These are phyloP conservation scores for Chaenogobius annularis DNA, from an alignment of 2,113 vertebrate genomes.

Conservation along the genomic window DNA sequence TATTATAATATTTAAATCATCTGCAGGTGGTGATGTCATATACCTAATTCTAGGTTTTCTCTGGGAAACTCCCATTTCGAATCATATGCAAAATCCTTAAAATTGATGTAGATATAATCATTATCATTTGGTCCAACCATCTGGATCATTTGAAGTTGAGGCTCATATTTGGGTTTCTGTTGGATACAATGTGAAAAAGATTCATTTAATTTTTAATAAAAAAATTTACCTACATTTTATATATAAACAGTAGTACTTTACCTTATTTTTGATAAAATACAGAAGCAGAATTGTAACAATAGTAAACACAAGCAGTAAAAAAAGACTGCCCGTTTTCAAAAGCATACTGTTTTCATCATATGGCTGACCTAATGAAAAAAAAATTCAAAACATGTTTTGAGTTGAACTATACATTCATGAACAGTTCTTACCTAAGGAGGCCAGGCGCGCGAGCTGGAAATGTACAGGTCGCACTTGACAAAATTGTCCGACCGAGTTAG, in stretches of 20 bases:
- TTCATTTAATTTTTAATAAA: too few species aligned
- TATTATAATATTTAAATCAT: not conserved
- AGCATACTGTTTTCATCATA: not conserved
- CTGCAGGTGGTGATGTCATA: conserved; percentile 30
- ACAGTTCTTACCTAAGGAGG: not conserved
- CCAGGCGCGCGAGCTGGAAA: rapidly evolving
- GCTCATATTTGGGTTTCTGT: conserved; percentile 87
- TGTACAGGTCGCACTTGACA: conserved; percentile 48
- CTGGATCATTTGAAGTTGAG: conserved; percentile 90
- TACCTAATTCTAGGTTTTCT: conserved; percentile 95
- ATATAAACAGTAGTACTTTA: conserved; percentile 25
- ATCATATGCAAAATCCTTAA: conserved; percentile 88
- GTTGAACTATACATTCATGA: not conserved
- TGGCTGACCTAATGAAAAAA: not conserved
- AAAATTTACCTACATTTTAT: not conserved
- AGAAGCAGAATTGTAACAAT: conserved; percentile 34
- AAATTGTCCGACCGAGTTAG: conserved; percentile 69
- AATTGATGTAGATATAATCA: conserved; percentile 92
- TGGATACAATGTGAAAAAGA: conserved; percentile 26
- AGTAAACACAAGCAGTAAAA: conserved; percentile 48
- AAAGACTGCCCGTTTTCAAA: conserved; percentile 22
- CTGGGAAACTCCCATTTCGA: conserved; percentile 93
- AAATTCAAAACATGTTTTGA: not conserved
- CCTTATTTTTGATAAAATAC: conserved; percentile 71
- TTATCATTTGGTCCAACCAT: conserved; percentile 86